A percentile compares a stretch with the other conserved stretches of the same genome.
Evolutionary conservation across 2,113 vertebrate genomes (phyloP).

Genomic region (Austrofundulus limnaeus): DNA sequence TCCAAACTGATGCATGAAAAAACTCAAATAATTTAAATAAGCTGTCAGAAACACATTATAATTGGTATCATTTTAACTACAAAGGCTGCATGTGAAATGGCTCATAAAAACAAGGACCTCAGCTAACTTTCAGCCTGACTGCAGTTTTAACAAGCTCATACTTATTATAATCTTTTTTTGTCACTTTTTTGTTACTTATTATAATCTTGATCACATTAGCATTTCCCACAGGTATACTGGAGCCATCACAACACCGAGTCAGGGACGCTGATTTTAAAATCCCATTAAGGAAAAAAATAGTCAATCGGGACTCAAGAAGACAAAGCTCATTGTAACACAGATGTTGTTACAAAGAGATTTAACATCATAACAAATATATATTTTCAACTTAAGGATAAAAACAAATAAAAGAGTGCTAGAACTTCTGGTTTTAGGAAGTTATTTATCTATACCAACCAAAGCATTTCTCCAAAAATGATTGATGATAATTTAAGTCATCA

Average conservation of each 20-base stretch:
- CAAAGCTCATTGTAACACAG: neutral
- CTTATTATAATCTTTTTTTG: constrained; percentile 49
- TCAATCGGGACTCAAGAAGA: constrained; percentile 10
- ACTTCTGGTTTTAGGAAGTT: too few relatives aligned
- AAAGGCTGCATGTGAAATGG: constrained; percentile 44
- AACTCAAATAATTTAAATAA: neutral
- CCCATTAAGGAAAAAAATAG: constrained; percentile 6
- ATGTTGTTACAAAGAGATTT: neutral
- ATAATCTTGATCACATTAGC: constrained; percentile 25
- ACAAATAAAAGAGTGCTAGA: too few relatives aligned
- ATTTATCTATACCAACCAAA: too few relatives aligned
- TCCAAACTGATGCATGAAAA: constrained; percentile 10
- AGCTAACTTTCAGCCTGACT: constrained; percentile 19
- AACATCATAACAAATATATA: neutral
- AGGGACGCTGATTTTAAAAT: constrained; percentile 16
- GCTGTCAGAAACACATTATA: constrained; percentile 19
- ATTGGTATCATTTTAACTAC: constrained; percentile 36
- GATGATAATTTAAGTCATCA: too few relatives aligned
- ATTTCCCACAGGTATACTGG: constrained; percentile 13
- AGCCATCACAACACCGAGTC: constrained; percentile 39
- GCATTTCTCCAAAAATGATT: too few relatives aligned
- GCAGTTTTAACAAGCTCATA: constrained; percentile 41
- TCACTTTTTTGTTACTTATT: too few relatives aligned
- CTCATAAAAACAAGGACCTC: constrained; percentile 31
- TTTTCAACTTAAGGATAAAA: too few relatives aligned